Conservation (phyloP, 2,888 invertebrate species). For the Heliconius ismenius region DNA sequence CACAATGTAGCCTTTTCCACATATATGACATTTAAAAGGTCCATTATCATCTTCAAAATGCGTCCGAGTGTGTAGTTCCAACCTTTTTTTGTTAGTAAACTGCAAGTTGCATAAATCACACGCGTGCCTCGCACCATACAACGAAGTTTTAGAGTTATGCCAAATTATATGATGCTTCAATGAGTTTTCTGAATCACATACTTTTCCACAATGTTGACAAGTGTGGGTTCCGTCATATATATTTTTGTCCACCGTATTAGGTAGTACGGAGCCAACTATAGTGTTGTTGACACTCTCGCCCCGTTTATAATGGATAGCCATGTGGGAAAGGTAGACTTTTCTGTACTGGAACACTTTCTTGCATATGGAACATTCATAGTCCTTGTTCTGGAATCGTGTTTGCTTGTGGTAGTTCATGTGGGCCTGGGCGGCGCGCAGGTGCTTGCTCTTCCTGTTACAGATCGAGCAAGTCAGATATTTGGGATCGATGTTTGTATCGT, state of each 20-base stretch:
- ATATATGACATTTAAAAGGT: constrained; percentile 76
- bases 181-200: constrained; percentile 71
- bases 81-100: constrained; percentile 74
- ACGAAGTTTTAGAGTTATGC: constrained; percentile 72
- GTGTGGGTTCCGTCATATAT: constrained; percentile 62
- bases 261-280: constrained; percentile 58
- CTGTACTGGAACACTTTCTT: constrained; percentile 71
- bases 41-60: constrained; percentile 79
- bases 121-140: constrained; percentile 71
- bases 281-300: constrained; percentile 71
- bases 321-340: constrained; percentile 74
- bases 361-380: constrained; percentile 78
- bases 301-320: constrained; percentile 74
- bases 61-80: constrained; percentile 72
- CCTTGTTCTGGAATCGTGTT: constrained; percentile 73
- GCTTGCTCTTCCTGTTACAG: constrained; percentile 73
- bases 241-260: constrained; percentile 51
- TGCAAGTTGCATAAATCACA: constrained; percentile 73
- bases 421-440: constrained; percentile 73
- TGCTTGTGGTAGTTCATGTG: constrained; percentile 79
- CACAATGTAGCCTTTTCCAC: constrained; percentile 79
- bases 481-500: constrained; percentile 69
- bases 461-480: constrained; percentile 68
- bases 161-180: constrained; percentile 72
- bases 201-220: constrained; percentile 74